Evolutionary conservation across 2,113 vertebrate genomes (phyloP).

Genomic region (Meles meles): DNA sequence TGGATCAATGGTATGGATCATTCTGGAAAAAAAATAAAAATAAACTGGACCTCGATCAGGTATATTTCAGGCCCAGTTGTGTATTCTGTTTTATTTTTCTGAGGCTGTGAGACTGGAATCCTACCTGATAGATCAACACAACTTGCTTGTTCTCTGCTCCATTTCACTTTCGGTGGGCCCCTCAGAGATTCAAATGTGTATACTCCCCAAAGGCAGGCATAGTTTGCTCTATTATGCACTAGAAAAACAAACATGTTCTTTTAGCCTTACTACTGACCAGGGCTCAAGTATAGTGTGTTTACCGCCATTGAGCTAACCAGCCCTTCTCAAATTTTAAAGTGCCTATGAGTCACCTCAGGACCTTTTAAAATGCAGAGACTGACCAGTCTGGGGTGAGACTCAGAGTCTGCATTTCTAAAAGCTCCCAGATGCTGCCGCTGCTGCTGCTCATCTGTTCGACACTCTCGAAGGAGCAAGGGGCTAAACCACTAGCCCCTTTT

Average conservation of each 20-base stretch:
- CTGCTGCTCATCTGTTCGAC: not conserved
- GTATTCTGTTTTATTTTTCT: constrained; percentile 31
- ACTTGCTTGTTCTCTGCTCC: not conserved
- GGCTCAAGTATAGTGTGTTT: not conserved
- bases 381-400: not conserved
- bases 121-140: not conserved
- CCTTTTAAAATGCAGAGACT: not conserved
- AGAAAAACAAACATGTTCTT: not conserved
- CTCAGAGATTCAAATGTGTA: not conserved
- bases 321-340: not conserved
- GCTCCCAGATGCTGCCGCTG: not conserved
- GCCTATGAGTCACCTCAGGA: not conserved
- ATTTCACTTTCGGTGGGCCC: not conserved
- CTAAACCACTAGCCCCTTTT: not conserved
- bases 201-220: not conserved
- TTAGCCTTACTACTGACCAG: not conserved
- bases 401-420: not conserved
- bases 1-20: constrained; percentile 33
- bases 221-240: not conserved
- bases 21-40: not conserved
- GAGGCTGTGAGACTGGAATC: not conserved
- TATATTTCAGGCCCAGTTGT: constrained; percentile 10
- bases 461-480: not conserved
- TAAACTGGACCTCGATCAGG: not conserved
- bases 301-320: not conserved